phyloP scores from a whole-genome alignment of 2,113 vertebrate species.

The Peromyscus polionotus region DNA sequence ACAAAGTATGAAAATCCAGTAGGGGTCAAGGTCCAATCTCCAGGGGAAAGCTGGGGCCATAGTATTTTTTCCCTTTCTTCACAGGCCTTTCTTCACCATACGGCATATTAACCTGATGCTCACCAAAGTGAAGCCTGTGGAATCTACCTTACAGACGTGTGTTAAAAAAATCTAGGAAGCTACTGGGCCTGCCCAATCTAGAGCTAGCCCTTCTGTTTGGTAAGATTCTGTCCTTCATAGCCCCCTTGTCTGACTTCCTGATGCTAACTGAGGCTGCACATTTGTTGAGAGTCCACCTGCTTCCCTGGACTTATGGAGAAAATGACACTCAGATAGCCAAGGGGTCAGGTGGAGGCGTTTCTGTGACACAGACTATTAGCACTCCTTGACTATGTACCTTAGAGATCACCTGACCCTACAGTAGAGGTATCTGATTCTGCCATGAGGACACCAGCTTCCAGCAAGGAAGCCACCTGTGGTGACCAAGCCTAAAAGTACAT shows the following conservation, averaged over 20 bases:
- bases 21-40: neutral
- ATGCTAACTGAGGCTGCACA: no score
- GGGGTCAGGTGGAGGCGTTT: accelerated
- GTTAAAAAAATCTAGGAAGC: neutral
- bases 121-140: accelerated
- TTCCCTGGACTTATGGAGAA: neutral
- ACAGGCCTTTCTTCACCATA: neutral
- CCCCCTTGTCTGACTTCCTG: neutral
- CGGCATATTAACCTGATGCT: accelerated
- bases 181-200: neutral
- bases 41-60: neutral
- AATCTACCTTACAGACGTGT: neutral
- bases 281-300: neutral
- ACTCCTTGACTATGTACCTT: neutral
- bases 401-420: neutral
- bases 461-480: accelerated
- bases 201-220: neutral
- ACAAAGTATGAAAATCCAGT: neutral
- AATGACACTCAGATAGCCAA: neutral
- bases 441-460: neutral
- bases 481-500: accelerated
- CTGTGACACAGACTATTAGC: neutral
- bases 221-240: neutral
- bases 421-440: neutral
- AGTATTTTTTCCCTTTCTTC: accelerated